phyloP scores from a whole-genome alignment of 1,140 invertebrate genomes.

The Drosophila triauraria region DNA sequence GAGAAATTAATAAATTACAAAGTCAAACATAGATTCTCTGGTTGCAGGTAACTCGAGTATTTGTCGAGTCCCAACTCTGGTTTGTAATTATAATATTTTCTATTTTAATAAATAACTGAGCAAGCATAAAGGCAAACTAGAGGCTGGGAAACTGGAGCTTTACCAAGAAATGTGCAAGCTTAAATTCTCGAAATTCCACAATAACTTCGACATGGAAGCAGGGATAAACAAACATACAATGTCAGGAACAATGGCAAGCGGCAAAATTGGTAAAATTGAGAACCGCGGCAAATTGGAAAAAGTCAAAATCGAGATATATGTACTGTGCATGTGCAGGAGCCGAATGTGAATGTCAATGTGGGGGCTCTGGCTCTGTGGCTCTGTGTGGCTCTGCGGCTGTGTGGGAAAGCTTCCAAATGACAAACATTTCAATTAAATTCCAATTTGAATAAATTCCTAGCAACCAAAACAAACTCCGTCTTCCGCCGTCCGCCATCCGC shows the following conservation, averaged over 20 bases:
- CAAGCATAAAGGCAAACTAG: neutral
- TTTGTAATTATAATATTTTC: neutral
- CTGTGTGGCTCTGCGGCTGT: conserved; percentile 3
- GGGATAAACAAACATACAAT: conserved; percentile 45
- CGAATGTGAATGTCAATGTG: conserved; percentile 10
- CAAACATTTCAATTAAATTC: conserved; percentile 75
- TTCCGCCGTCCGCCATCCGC: neutral
- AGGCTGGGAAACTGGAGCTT: neutral
- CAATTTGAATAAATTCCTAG: conserved; percentile 67
- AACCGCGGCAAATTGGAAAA: conserved; percentile 46
- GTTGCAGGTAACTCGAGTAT: neutral
- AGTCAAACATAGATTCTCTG: neutral
- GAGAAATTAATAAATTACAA: neutral
- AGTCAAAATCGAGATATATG: conserved; percentile 19
- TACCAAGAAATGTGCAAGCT: neutral
- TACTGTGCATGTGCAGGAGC: neutral
- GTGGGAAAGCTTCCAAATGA: conserved; percentile 63
- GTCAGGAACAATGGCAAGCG: conserved; percentile 14
- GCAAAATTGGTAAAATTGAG: conserved; percentile 2
- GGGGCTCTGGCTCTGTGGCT: conserved; percentile 2
- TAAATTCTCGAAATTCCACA: conserved; percentile 39
- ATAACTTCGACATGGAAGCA: conserved; percentile 20
- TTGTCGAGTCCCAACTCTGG: too few relatives aligned
- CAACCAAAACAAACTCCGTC: conserved; percentile 51
- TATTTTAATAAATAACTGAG: neutral